Evolutionary conservation across 2,113 vertebrate genomes (phyloP).

Genomic region (Dendrocopos noguchii): DNA sequence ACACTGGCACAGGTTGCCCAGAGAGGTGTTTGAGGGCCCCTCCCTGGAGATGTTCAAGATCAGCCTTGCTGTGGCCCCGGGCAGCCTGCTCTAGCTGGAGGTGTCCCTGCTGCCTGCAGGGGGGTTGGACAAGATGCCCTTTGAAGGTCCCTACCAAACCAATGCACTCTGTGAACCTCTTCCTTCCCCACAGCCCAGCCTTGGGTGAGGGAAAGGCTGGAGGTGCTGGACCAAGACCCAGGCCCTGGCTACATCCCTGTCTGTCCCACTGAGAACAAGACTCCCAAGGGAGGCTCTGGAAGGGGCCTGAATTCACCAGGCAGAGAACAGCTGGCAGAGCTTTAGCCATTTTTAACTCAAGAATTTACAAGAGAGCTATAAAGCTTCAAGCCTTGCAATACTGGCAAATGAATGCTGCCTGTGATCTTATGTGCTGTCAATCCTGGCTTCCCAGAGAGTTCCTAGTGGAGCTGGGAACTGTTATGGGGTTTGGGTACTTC

Average conservation of each 20-base stretch:
- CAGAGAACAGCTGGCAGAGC: not conserved
- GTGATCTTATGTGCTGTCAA: conserved; percentile 33
- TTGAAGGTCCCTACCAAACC: no score
- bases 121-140: no score
- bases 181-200: not conserved
- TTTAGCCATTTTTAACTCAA: conserved; percentile 15
- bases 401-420: not conserved
- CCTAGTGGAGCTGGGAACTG: not conserved
- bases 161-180: no score
- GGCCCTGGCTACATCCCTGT: not conserved
- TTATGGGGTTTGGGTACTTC: not conserved
- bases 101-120: no score
- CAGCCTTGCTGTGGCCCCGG: no score
- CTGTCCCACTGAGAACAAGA: not conserved
- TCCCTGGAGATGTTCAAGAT: no score
- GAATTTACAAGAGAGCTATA: conserved; percentile 13
- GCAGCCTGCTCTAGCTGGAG: no score
- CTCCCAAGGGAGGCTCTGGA: not conserved
- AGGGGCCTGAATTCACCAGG: not conserved
- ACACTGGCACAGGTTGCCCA: no score
- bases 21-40: no score
- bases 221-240: not conserved
- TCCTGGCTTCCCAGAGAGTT: not conserved
- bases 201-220: not conserved
- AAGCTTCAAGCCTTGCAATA: conserved; percentile 33